Evolutionary conservation across 2,113 vertebrate species (phyloP).

Genomic region (Hoplias malabaricus): DNA sequence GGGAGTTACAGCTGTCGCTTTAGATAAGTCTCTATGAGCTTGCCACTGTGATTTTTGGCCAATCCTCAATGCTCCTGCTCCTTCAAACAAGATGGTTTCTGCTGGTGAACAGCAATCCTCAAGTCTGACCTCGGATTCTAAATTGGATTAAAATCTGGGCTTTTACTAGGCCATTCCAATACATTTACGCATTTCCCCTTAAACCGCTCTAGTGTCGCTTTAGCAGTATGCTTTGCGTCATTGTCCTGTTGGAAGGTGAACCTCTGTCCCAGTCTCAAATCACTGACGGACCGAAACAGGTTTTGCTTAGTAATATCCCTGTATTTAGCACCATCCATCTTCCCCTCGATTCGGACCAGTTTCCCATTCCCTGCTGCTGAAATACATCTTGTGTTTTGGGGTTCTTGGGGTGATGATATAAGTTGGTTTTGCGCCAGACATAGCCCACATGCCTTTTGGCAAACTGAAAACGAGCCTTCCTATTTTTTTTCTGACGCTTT

Average conservation of each 20-base stretch:
- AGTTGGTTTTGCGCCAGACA: too few species aligned
- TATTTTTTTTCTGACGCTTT: too few species aligned
- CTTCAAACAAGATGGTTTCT: not conserved
- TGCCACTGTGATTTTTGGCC: not conserved
- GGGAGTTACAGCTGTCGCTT: not conserved
- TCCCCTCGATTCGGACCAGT: too few species aligned
- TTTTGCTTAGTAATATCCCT: too few species aligned
- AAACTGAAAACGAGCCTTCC: not conserved
- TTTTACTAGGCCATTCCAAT: not conserved
- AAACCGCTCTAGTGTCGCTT: not conserved
- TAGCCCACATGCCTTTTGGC: too few species aligned
- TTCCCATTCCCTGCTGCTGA: not conserved
- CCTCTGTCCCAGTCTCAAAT: too few species aligned
- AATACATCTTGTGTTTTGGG: not conserved
- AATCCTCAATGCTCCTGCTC: not conserved
- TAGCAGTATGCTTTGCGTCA: too few species aligned
- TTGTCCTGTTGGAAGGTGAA: not conserved
- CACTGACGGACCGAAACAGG: too few species aligned
- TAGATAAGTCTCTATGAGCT: not conserved
- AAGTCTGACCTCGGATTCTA: not conserved
- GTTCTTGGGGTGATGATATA: not conserved
- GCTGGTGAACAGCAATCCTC: conserved; percentile 3
- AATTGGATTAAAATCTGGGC: not conserved
- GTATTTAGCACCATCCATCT: too few species aligned
- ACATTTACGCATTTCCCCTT: not conserved